Evolutionary conservation across 1,140 invertebrate species (phyloP), one percentile per base, ranked within the genome.

Genomic region (Hermatobates lingyangjiaoensis): DNA sequence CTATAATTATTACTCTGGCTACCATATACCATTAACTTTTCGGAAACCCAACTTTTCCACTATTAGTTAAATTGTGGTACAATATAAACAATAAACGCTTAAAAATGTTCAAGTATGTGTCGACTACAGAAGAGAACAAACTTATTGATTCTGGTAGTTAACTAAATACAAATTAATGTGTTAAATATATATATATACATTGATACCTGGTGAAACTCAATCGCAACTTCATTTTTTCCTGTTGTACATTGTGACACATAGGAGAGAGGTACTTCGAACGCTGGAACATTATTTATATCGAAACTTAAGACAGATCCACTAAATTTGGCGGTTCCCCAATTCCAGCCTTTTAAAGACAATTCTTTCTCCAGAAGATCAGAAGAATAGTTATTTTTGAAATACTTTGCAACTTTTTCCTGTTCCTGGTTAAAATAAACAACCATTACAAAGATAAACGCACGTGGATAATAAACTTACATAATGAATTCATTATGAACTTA

Each of bases 211-310:
- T 98, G 94, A 66, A 98, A 98, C 66, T 98, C 95, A 26, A 99
- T 65, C 7, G 92, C 95, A 1, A 98, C 89, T 76, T 99, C 96
- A 72, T 97, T 98, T 65, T 99, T 99, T 20, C 88, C 87, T n/a
- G 87, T 87, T 2, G 80, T 90, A 62, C 92, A 94, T 59, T 97
- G 89, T 1, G 90, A 95, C 0, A 99, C 94, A 74, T 98, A 82
- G 52, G 82, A 81, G 2, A 99, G 63, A 0, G 96, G 95, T 59
- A 99, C 83, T 71, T 99, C 95, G 74, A 99, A 99, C 0, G 86
- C 87, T 21, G 85, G 81, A 51, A 83, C 77, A 49, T 80, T 79
- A 15, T 89, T 87, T 40, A 97, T 80, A 64, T 95, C 84, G 68
- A 98, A 98, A 62, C 83, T 87, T 1, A 98, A 64, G 1, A 87